Evolutionary conservation across 2,797 vertebrate genomes (phyloP).

Genomic region (Chelon auratus): DNA sequence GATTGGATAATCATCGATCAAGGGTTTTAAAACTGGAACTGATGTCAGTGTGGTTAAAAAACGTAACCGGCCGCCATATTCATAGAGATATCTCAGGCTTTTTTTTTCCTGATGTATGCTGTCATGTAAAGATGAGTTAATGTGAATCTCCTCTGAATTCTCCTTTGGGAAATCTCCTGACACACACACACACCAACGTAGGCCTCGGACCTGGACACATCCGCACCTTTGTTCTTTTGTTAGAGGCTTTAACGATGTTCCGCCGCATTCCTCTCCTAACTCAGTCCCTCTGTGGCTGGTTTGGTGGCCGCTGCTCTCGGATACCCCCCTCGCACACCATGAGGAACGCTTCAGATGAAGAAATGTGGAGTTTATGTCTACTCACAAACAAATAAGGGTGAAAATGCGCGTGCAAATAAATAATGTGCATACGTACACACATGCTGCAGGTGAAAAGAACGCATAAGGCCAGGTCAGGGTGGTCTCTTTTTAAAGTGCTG

Average conservation of each 20-base stretch:
- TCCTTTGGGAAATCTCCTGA: conserved; percentile 55
- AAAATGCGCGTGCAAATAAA: not conserved
- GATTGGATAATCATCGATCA: not conserved
- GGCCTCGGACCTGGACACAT: conserved; percentile 74
- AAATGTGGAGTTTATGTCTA: not conserved
- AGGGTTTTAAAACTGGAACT: not conserved
- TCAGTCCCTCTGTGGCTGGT: conserved; percentile 83
- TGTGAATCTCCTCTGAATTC: conserved; percentile 52
- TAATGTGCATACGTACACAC: not conserved
- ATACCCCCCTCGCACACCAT: not conserved
- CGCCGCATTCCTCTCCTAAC: conserved; percentile 87
- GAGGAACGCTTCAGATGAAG: conserved; percentile 8
- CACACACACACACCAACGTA: conserved; percentile 39
- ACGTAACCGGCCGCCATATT: conserved; percentile 1
- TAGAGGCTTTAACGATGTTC: conserved; percentile 86
- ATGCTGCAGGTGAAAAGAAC: conserved; percentile 43
- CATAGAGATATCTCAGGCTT: conserved; percentile 50
- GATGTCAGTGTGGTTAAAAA: not conserved
- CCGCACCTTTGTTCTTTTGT: conserved; percentile 87
- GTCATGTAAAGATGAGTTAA: conserved; percentile 79
- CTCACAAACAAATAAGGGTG: not conserved
- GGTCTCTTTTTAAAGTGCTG: conserved; percentile 67
- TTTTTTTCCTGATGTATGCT: conserved; percentile 37
- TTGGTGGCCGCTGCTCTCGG: conserved; percentile 68
- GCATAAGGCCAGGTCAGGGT: conserved; percentile 51